Conservation (phyloP, 2,888 invertebrate genomes). For the Eurois occulta region DNA sequence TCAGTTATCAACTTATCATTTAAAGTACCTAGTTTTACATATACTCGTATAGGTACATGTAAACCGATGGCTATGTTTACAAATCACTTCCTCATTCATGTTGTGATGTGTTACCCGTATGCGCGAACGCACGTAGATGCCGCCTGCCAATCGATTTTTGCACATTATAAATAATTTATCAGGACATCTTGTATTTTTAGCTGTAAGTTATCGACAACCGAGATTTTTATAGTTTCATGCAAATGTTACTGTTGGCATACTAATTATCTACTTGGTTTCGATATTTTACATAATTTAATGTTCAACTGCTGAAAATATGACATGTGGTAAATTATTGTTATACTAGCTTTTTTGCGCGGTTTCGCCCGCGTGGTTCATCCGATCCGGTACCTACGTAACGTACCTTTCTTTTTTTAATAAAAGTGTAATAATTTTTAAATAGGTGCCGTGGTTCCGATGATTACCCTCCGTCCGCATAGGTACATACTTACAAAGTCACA, state of each 20-base stretch:
- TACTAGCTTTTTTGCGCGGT: not conserved
- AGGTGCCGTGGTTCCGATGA: not conserved
- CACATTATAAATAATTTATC: constrained; percentile 62
- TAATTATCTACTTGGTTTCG: constrained; percentile 15
- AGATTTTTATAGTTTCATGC: constrained; percentile 41
- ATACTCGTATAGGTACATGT: not conserved
- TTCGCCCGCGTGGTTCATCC: not conserved
- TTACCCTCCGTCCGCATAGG: not conserved
- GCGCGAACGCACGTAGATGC: constrained; percentile 49
- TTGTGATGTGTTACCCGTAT: constrained; percentile 38
- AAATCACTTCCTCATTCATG: constrained; percentile 57
- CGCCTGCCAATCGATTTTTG: constrained; percentile 53
- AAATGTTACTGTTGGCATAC: constrained; percentile 25
- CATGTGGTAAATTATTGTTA: not conserved
- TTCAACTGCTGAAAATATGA: not conserved
- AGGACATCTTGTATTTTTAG: constrained; percentile 39
- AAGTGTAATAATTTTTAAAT: too few species aligned
- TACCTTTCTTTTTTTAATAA: too few species aligned
- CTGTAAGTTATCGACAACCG: constrained; percentile 10
- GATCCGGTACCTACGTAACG: too few species aligned
- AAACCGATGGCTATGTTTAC: constrained; percentile 39
- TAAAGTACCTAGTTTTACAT: constrained; percentile 30
- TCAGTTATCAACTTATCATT: constrained; percentile 31
- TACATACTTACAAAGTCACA: not conserved
- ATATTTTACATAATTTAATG: constrained; percentile 1